These are phyloP conservation scores for Seriola rivoliana DNA, from an alignment of 2,113 vertebrate species.

Conservation along the genomic window DNA sequence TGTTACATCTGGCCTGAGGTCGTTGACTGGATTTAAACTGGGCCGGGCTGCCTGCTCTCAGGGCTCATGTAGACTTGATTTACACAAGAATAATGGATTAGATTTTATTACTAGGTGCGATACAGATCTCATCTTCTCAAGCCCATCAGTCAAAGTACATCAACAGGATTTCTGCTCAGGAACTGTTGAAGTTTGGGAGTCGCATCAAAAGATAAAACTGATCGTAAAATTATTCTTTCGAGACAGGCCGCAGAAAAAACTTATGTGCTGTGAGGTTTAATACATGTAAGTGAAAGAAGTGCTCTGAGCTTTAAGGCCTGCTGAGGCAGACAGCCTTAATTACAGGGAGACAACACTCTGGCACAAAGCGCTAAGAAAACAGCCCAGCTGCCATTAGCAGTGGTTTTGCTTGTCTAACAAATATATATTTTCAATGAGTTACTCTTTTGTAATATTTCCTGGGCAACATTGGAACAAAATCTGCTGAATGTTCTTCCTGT, in stretches of 20 bases:
- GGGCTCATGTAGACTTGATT: constrained; percentile 5
- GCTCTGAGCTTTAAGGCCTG: constrained; percentile 16
- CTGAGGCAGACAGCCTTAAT: constrained; percentile 49
- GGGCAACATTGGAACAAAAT: constrained; percentile 15
- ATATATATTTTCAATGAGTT: constrained; percentile 23
- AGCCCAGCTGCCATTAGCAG: constrained; percentile 9
- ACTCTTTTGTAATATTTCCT: constrained; percentile 13
- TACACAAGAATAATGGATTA: constrained; percentile 16
- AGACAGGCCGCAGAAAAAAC: background rate
- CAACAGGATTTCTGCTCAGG: background rate
- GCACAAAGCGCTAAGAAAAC: constrained; percentile 13
- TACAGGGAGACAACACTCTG: constrained; percentile 45
- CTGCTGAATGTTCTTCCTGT: constrained; percentile 3
- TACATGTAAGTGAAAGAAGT: background rate
- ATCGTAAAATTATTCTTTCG: constrained; percentile 3
- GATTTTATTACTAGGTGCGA: constrained; percentile 20
- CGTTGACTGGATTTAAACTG: constrained; percentile 6
- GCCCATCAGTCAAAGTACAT: background rate
- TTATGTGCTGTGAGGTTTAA: background rate
- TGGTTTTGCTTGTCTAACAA: constrained; percentile 23
- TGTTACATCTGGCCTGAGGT: constrained; percentile 37
- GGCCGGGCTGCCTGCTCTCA: background rate
- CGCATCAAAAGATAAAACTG: background rate
- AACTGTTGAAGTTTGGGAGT: constrained; percentile 5
- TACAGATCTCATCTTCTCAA: background rate